Evolutionary conservation across 2,888 invertebrate genomes (phyloP), one percentile per base, ranked within the genome.

Genomic region (Tipula lateralis): DNA sequence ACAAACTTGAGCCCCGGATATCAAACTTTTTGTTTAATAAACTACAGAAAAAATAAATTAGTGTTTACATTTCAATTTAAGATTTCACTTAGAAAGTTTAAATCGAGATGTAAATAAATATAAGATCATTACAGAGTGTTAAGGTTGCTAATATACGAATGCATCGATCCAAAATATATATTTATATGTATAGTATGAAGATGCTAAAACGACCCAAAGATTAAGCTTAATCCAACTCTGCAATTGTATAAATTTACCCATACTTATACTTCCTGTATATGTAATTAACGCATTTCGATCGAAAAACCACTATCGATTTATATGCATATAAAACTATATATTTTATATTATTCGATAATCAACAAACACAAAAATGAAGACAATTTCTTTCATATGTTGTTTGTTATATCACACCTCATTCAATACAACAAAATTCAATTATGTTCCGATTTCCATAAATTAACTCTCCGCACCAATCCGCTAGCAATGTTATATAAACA

Each of bases 31-130:
- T 50, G n/a, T 50, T 4, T 50, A 50, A 50, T 16, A 19, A 50
- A 12, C 9, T 9, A 24, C 7, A 24, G 9, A 66, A 66, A 66
- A 19, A 66, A 12, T n/a, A n/a, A n/a, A n/a, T n/a, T n/a, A 24
- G 7, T 66, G 24, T 66, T 66, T 66, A 66, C 66, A 66, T 66
- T 66, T 66, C 66, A 24, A 66, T 66, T 66, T 66, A 24, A 66
- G 66, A 66, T 66, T 66, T 66, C 66, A 66, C 66, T 66, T 66
- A 66, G 66, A 66, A 66, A 66, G 66, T 66, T 66, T 66, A 66
- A n/a, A n/a, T 24, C 2, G 66, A 66, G 66, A 66, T 24, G 66
- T 66, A 66, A 66, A 66, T 66, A 66, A 66, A 24, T 66, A 66
- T 66, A 39, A 39, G 66, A 66, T 24, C 24, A 66, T 66, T 66